Evolutionary conservation across 2,113 vertebrate species (phyloP).

Genomic region (Fukomys damarensis): DNA sequence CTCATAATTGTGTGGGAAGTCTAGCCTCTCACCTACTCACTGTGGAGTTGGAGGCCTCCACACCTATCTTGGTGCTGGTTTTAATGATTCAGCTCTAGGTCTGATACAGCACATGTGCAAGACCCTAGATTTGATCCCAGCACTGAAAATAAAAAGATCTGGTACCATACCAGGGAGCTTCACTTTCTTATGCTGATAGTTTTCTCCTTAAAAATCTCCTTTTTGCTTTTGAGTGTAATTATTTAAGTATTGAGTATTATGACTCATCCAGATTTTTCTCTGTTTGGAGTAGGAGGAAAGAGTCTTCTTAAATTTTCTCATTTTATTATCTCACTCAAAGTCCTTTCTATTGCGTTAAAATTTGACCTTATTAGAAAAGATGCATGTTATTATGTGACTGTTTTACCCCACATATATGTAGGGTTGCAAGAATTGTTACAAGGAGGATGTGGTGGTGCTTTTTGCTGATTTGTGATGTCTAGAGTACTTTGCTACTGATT

Average conservation of each 20-base stretch:
- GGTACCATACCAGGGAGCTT: neutral
- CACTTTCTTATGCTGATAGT: neutral
- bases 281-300: neutral
- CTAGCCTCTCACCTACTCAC: neutral
- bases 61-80: neutral
- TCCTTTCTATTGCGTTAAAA: neutral
- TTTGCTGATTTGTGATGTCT: neutral
- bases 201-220: constrained; percentile 20
- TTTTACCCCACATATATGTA: neutral
- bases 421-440: neutral
- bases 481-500: neutral
- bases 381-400: neutral
- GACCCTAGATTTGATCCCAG: neutral
- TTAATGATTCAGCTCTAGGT: neutral
- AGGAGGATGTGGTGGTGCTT: neutral
- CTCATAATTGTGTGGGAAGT: neutral
- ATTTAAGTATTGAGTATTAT: neutral
- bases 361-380: neutral
- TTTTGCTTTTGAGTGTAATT: neutral
- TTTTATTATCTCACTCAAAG: neutral
- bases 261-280: neutral
- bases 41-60: neutral
- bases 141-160: neutral
- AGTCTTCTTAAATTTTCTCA: neutral
- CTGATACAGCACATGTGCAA: neutral